Base-by-base conservation (phyloP, 1,140 invertebrate genomes). In the Achatina immaculata region DNA sequence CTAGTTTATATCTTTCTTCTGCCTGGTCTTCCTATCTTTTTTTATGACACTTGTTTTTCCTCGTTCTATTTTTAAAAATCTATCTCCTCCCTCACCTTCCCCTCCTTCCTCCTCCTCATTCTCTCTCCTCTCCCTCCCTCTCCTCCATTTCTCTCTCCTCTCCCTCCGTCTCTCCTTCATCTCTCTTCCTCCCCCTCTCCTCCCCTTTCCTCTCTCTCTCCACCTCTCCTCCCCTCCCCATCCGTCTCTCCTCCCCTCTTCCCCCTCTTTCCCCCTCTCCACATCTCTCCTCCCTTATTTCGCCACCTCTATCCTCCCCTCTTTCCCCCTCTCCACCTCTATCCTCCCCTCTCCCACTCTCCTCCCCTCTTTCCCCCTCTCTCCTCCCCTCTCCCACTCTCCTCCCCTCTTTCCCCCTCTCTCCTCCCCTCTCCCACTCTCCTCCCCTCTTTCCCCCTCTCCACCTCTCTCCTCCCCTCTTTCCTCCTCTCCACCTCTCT, bases 101-200 rank as follows among this genome's bases (percentile, higher is more conserved):
- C 31, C 28, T 73, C 40, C 24, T 24, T 73, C 42, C n/a, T 45
- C 45, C 28, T 16, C n/a, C 38, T 51, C 45, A 24, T 2, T 73
- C 19, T 45, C 40, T 24, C 38, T 75, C 73, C 38, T 31, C 31
- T 1, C 28, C 38, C 34, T 40, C 24, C 38, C 36, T 14, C 42
- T 38, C 9, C 65, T 68, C 34, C 16, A 11, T 68, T 28, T 36
- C 28, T 28, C 24, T 68, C 24, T 16, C 34, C 14, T 28, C 42
- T 38, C 69, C 21, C 21, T 0, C 40, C 73, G 9, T 51, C 28
- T 45, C 28, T 48, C 28, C 73, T 42, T 45, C 51, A 0, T 48
- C 45, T 75, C 73, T 75, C 73, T 75, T 19, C 28, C 42, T 75
- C n/a, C n/a, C 45, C 6, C 73, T 75, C 73, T 48, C 40, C 7